Evolutionary conservation across 2,113 vertebrate genomes (phyloP), one percentile per base, ranked within the genome.

Genomic region (Nyctibius bracteatus): DNA sequence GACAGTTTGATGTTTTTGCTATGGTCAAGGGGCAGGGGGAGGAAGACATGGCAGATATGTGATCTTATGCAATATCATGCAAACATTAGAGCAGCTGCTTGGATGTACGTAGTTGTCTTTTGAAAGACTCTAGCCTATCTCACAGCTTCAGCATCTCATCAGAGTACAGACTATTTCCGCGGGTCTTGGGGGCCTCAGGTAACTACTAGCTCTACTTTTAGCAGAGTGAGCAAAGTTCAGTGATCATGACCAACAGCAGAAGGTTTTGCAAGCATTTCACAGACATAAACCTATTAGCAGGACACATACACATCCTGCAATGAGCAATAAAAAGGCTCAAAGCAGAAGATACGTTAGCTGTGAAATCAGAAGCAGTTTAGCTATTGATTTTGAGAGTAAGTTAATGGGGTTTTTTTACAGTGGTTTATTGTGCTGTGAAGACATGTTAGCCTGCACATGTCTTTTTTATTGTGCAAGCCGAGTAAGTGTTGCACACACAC

Each of bases 341-440:
- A 87, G 43, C 19, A 85, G 61, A 85, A 79, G 9, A 9, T 46
- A 19, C 85, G 14, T 20, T 78, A 61, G 31, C 43, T 63, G 55
- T 67, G 61, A 90, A 93, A 82, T 63, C 46, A 93, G 57, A 58
- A 90, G 22, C n/a, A 46, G 35, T 75, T 79, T 52, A 71, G 46
- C 31, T 46, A 66, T 49, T 92, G 82, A 55, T 82, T 93, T 88
- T 16, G 8, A 71, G 25, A 79, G 31, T 46, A 87, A 81, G 39
- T 24, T 67, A 49, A 49, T 43, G 22, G 6, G 23, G 7, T 11
- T 6, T 22, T 21, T 71, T 71, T 66, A 9, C 11, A 39, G 17
- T n/a, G 22, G 12, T 58, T 70, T 63, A 25, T 67, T 46, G 2
- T 77, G 8, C 78, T 70, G 12, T 30, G 52, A 70, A 85, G 28